A percentile compares a stretch with the other conserved stretches of the same genome.
phyloP scores from a whole-genome alignment of 2,888 invertebrate species.

The Neria commutata region DNA sequence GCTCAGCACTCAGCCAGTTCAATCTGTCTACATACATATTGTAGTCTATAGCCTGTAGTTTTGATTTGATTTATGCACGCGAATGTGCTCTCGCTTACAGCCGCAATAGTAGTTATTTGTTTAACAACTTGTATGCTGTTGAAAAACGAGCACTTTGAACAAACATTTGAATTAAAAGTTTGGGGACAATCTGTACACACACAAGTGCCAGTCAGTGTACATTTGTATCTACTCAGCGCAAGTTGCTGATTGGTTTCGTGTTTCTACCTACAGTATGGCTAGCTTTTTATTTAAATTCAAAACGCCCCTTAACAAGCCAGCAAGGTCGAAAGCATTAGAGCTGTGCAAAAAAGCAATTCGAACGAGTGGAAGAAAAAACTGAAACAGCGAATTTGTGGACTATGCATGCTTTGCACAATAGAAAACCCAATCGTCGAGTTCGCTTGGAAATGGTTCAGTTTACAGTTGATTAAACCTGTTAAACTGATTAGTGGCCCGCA shows the following conservation, averaged over 20 bases:
- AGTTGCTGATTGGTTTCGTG: background rate
- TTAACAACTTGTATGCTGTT: too few species aligned
- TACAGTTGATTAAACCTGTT: slow-evolving; percentile 21
- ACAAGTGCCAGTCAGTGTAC: background rate
- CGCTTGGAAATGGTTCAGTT: slow-evolving; percentile 17
- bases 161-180: background rate
- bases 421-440: too few species aligned
- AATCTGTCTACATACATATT: too few species aligned
- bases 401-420: background rate
- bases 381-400: background rate
- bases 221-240: background rate
- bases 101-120: too few species aligned
- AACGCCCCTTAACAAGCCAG: slow-evolving; percentile 35
- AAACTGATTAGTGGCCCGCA: background rate
- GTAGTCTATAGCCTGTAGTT: too few species aligned
- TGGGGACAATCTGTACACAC: background rate
- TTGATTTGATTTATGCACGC: too few species aligned
- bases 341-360: slow-evolving; percentile 37
- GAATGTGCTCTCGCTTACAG: too few species aligned
- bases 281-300: background rate
- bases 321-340: slow-evolving; percentile 42
- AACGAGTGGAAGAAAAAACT: background rate
- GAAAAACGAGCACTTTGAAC: background rate
- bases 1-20: too few species aligned
- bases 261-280: background rate